Base-by-base conservation (phyloP, 1,140 invertebrate genomes). In the Amphibalanus amphitrite region DNA sequence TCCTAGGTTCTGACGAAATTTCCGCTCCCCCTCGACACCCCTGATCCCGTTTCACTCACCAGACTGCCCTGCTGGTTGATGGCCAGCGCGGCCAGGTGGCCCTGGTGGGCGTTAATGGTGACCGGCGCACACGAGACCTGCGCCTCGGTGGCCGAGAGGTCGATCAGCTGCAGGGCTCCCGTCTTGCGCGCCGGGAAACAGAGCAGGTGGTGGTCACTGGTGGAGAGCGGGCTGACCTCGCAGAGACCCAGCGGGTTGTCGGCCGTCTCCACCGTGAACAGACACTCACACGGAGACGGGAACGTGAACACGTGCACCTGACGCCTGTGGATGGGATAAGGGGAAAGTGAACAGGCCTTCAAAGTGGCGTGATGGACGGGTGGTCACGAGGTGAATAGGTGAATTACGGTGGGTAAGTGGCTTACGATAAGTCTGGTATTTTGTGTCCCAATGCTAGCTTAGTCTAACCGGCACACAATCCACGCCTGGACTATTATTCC, bases 241-340 rank as follows among this genome's bases (percentile, higher is more conserved):
- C 90, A 89, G n/a, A 95, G 79, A 1, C 92, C 92, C 76, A 83
- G 84, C 0, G 87, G 86, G 81, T 92, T 91, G 71, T 87, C 83
- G 78, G 89, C 84, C 0, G 92, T 94, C 76, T 91, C 88, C 23
- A 67, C 8, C 17, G 87, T 87, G 72, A 87, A 85, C 65, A 91
- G 80, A 76, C 86, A 84, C 77, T 85, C 80, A 6, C 85, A 85
- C 69, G 86, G 85, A 64, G 85, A 80, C 8, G 90, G 90, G 80
- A 91, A 91, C 1, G 87, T 86, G 80, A 91, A 92, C 1, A 94
- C 88, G 79, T 93, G 90, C 38, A 95, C 88, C 77, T 90, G 86
- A 70, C 86, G 86, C 71, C 86, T 82, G 67, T 91, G 91, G 81
- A n/a, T 4, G 90, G 33, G 33, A 38, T 6, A 38, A 15, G 15